These are phyloP conservation scores for Carcina quercana DNA, from an alignment of 2,888 invertebrate species.

Conservation along the genomic window DNA sequence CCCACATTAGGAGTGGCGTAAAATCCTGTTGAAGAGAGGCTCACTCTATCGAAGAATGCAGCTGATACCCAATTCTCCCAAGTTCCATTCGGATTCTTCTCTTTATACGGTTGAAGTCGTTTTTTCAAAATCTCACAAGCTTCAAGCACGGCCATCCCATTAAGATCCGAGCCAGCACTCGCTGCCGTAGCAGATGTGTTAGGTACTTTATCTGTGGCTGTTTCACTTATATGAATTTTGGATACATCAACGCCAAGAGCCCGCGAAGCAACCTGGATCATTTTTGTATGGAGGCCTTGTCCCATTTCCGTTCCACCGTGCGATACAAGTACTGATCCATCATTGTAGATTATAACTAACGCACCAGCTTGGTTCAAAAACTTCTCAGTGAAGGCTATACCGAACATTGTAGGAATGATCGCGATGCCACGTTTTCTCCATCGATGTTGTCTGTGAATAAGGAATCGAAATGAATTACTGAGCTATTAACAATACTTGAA, in stretches of 20 bases:
- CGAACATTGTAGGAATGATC: slow-evolving; percentile 88
- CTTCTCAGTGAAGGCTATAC: slow-evolving; percentile 85
- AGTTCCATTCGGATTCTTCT: slow-evolving; percentile 81
- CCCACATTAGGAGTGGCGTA: slow-evolving; percentile 84
- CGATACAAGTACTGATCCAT: slow-evolving; percentile 90
- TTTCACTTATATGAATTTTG: slow-evolving; percentile 87
- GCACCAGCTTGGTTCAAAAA: slow-evolving; percentile 92
- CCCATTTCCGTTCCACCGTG: slow-evolving; percentile 99
- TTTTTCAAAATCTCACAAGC: slow-evolving; percentile 85
- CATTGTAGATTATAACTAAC: slow-evolving; percentile 88
- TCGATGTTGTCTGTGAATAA: slow-evolving; percentile 77
- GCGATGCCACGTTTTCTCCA: slow-evolving; percentile 92
- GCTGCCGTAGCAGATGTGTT: slow-evolving; percentile 94
- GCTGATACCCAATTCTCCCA: slow-evolving; percentile 90
- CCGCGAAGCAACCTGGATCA: slow-evolving; percentile 92
- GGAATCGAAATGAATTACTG: slow-evolving; percentile 2
- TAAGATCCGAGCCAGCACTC: slow-evolving; percentile 90
- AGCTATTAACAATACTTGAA: neutral
- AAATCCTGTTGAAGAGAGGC: slow-evolving; percentile 89
- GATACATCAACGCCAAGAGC: slow-evolving; percentile 80
- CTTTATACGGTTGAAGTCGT: slow-evolving; percentile 83
- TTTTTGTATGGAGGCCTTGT: slow-evolving; percentile 96
- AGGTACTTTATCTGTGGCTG: slow-evolving; percentile 92
- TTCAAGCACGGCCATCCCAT: slow-evolving; percentile 91
- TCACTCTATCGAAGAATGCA: slow-evolving; percentile 85